Evolutionary conservation across 2,888 invertebrate species (phyloP), one percentile per base, ranked within the genome.

Genomic region (Euclidia mi): DNA sequence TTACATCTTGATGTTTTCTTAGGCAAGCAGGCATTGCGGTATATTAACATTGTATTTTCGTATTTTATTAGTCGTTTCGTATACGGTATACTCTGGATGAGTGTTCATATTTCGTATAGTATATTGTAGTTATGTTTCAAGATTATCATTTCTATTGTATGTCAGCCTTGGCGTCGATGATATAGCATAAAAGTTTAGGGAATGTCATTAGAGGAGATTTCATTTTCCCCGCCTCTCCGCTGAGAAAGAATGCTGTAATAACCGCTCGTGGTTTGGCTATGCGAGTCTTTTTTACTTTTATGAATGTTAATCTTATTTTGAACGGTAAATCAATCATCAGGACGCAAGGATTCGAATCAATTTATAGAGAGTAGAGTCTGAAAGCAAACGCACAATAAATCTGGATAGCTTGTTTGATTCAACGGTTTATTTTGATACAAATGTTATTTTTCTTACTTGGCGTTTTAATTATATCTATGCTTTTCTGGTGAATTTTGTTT

Each of bases 61-160:
- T 4, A 25, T 25, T 25, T 25, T 25, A 7, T 25, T 6, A 25
- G 20, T 25, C 20, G 4, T 25, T n/a, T n/a, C n/a, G n/a, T n/a
- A n/a, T n/a, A n/a, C n/a, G n/a, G 14, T 34, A 3, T 34, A 7
- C 34, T 14, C 34, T 34, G 7, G 37, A 17, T 37, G 37, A 37
- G 37, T 18, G 37, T 17, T 18, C 37, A 37, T 37, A 18, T 37
- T 37, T 37, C 17, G 10, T 14, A n/a, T n/a, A 18, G 17, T 15
- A 18, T 37, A 18, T 18, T n/a, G 37, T 17, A 17, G 17, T n/a
- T 35, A 17, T 37, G 37, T 11, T 17, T 37, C 18, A n/a, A 17
- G 37, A 37, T 37, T 37, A 37, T 37, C 37, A 37, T 37, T 37
- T 37, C 37, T 37, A 37, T 37, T 37, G 18, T 15, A 9, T 14